Evolutionary conservation across 2,113 vertebrate genomes (phyloP).

Genomic region (Boulengeromyrus knoepffleri): DNA sequence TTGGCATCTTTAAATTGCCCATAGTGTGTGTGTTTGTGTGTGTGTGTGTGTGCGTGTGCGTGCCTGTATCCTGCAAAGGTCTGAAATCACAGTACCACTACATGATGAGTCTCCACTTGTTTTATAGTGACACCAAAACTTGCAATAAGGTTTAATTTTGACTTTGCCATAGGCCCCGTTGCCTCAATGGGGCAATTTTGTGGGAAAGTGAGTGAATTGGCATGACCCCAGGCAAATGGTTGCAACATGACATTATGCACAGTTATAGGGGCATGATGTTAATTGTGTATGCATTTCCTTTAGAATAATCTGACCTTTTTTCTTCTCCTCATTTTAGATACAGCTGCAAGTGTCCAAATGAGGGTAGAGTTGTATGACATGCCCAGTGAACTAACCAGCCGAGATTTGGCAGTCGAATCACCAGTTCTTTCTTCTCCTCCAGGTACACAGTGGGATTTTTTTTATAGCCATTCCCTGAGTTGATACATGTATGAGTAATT

Average conservation of each 20-base stretch:
- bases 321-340: not conserved
- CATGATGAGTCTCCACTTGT: not conserved
- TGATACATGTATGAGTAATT: not conserved
- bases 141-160: not conserved
- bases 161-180: not conserved
- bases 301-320: not conserved
- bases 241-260: not conserved
- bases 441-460: not conserved
- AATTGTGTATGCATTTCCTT: not conserved
- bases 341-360: slow-evolving; percentile 17
- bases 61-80: not conserved
- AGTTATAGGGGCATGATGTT: not conserved
- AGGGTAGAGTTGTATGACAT: not conserved
- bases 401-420: not conserved
- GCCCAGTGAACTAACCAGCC: not conserved
- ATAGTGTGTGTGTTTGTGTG: not conserved
- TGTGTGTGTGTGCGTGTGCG: not conserved
- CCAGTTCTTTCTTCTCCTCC: not conserved
- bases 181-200: not conserved
- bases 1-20: not conserved
- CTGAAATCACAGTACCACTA: not conserved
- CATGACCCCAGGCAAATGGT: not conserved
- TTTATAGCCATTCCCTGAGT: not conserved
- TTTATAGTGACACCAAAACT: not conserved
- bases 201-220: not conserved